These are phyloP conservation scores for Caligus rogercresseyi DNA, from an alignment of 1,140 invertebrate genomes.

Conservation along the genomic window DNA sequence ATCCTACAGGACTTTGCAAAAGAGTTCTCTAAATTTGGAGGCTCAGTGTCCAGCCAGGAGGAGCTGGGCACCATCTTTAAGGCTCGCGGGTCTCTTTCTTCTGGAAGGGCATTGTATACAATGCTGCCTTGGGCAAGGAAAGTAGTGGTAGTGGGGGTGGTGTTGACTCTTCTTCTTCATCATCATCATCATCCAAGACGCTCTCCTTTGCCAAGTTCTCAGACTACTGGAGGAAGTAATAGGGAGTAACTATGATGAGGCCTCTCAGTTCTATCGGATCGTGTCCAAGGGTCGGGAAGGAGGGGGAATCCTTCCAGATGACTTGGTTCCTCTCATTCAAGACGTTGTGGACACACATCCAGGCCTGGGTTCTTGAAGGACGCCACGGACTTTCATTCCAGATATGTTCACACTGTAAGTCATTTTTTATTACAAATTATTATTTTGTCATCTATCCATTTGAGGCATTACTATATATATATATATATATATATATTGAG, in stretches of 20 bases:
- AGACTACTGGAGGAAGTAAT: conserved; percentile 36
- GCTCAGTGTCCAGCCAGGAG: not conserved
- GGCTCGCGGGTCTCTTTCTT: conserved; percentile 4
- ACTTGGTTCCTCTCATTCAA: conserved; percentile 80
- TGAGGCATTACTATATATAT: too few species aligned
- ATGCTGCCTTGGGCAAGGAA: not conserved
- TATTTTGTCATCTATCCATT: too few species aligned
- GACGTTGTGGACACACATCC: conserved; percentile 99
- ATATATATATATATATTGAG: too few species aligned
- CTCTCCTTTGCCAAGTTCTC: not conserved
- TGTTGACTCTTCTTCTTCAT: too few species aligned
- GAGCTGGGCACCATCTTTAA: conserved; percentile 13
- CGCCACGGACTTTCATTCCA: conserved; percentile 72
- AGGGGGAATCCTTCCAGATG: conserved; percentile 34
- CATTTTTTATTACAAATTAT: conserved; percentile 8
- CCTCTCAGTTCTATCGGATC: conserved; percentile 73
- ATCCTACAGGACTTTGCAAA: not conserved
- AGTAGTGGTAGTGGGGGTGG: too few species aligned
- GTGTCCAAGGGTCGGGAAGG: conserved; percentile 32
- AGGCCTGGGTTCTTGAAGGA: conserved; percentile 48
- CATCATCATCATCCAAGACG: too few species aligned
- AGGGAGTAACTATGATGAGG: conserved; percentile 61
- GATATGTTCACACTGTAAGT: conserved; percentile 86
- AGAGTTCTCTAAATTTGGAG: conserved; percentile 7
- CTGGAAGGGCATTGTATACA: conserved; percentile 15